A percentile compares a stretch with the other conserved stretches of the same genome.
phyloP scores from a whole-genome alignment of 1,140 invertebrate genomes.

The Trachelipus rathkii region DNA sequence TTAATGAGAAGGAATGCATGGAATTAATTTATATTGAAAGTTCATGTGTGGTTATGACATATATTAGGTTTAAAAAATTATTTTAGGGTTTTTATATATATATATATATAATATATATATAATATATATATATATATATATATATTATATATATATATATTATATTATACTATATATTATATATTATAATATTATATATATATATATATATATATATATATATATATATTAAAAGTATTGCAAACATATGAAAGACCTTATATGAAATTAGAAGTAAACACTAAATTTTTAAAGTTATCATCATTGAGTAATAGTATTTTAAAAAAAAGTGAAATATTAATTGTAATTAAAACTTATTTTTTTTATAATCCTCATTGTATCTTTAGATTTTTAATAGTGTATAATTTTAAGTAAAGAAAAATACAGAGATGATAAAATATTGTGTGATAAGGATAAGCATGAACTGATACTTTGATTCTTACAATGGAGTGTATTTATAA shows the following conservation, averaged over 20 bases:
- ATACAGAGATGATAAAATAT: neutral
- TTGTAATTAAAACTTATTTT: neutral
- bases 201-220: no score
- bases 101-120: neutral
- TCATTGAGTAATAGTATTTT: no score
- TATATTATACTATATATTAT: no score
- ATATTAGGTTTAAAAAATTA: neutral
- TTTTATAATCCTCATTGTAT: neutral
- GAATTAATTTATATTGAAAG: neutral
- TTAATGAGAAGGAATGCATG: no score
- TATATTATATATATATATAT: neutral
- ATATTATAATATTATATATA: no score
- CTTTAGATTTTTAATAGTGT: constrained; percentile 2
- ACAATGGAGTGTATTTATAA: neutral
- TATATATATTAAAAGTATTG: no score
- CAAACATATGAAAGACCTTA: no score
- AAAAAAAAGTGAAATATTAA: no score
- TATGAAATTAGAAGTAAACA: no score
- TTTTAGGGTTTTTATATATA: neutral
- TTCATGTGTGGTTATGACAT: neutral
- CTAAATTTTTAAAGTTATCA: no score
- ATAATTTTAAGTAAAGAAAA: constrained; percentile 1
- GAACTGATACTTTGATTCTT: neutral
- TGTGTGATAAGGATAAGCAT: constrained; percentile 4
- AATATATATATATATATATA: neutral